Evolutionary conservation across 2,113 vertebrate species (phyloP).

Genomic region (Ellobius talpinus): DNA sequence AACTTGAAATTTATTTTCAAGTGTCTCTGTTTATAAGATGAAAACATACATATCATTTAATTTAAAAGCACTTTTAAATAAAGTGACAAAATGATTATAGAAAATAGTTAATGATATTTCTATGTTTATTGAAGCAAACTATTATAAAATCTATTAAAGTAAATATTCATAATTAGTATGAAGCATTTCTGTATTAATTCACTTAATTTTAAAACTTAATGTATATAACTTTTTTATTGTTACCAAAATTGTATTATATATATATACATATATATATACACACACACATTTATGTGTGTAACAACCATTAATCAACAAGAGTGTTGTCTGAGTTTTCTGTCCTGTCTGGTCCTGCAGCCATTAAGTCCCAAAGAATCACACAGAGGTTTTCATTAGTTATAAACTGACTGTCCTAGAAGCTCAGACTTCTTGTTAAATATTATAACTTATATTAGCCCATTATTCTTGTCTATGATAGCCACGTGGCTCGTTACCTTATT

Average conservation of each 20-base stretch:
- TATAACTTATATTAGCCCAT: too few species aligned
- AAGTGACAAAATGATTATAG: not conserved
- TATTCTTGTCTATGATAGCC: too few species aligned
- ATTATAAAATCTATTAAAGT: not conserved
- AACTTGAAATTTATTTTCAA: conserved; percentile 12
- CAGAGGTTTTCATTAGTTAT: too few species aligned
- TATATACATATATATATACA: not conserved
- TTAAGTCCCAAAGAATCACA: too few species aligned
- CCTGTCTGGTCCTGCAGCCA: too few species aligned
- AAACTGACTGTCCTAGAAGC: too few species aligned
- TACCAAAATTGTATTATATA: not conserved
- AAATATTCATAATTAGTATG: not conserved
- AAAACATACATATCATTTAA: not conserved
- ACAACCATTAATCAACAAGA: not conserved
- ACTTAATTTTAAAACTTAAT: not conserved
- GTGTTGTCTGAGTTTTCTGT: too few species aligned
- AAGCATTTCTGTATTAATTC: not conserved
- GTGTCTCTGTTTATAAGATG: not conserved
- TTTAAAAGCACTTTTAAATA: not conserved
- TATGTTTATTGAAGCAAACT: not conserved
- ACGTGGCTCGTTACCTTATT: too few species aligned
- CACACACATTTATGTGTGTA: not conserved
- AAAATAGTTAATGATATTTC: not conserved
- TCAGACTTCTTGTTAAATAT: too few species aligned
- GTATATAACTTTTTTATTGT: not conserved